Evolutionary conservation across 2,888 invertebrate species (phyloP).

Genomic region (Labia minor): DNA sequence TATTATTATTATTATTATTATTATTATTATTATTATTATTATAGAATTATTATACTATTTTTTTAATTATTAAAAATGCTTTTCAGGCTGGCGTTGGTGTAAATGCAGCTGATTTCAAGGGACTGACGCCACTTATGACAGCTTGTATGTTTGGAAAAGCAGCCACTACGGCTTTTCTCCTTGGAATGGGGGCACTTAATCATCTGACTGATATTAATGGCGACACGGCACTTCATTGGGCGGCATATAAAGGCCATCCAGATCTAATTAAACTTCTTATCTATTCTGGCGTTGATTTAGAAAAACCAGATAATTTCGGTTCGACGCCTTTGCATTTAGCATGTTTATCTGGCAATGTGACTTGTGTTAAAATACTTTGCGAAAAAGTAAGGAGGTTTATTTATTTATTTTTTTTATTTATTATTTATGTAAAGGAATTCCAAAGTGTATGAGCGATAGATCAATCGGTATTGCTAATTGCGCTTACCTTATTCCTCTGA

Average conservation of each 20-base stretch:
- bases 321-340: constrained; percentile 85
- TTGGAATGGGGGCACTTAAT: constrained; percentile 80
- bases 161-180: constrained; percentile 76
- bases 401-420: background rate
- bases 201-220: constrained; percentile 84
- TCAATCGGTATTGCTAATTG: too few relatives aligned
- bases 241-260: constrained; percentile 83
- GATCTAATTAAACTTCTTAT: constrained; percentile 78
- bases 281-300: constrained; percentile 81
- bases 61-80: background rate
- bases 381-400: constrained; percentile 74
- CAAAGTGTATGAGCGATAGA: background rate
- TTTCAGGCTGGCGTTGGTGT: constrained; percentile 72
- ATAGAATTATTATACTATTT: too few relatives aligned
- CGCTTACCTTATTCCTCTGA: too few relatives aligned
- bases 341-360: constrained; percentile 76
- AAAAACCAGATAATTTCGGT: constrained; percentile 84
- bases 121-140: constrained; percentile 77
- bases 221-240: constrained; percentile 88
- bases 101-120: constrained; percentile 81
- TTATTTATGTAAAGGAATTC: background rate
- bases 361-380: constrained; percentile 75
- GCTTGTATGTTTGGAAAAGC: constrained; percentile 89
- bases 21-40: too few relatives aligned
- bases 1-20: too few relatives aligned